Base-by-base conservation (phyloP, 2,888 invertebrate genomes). In the Actias luna region DNA sequence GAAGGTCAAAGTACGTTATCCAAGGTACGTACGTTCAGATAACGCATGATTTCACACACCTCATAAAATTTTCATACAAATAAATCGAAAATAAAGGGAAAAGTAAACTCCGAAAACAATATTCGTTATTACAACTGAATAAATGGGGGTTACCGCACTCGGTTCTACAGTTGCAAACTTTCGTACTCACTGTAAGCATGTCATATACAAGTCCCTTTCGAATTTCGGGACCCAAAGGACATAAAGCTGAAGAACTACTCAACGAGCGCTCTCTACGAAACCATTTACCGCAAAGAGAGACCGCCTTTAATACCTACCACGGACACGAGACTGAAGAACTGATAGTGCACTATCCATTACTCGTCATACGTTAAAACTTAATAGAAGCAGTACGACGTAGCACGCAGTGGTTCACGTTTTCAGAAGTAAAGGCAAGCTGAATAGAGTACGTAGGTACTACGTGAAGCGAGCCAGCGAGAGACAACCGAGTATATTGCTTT, bases 231-330 rank as follows among this genome's bases (percentile, higher is more conserved):
- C 69, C 69, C 69, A 68, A 59, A 60, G 50, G 69, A 68, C 62
- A 69, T 70, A 70, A 73, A 74, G 75, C 74, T 75, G 66, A 65
- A 67, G 68, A 73, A 69, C 75, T 63, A 67, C 68, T 71, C 72
- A 75, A 78, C 73, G 71, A 75, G 79, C 75, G 64, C 70, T 71
- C 79, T 80, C 73, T 61, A 78, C 73, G 68, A 74, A 71, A 74
- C 70, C 77, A 73, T 80, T 79, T 80, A 77, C 79, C 77, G 74
- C 75, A 75, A 75, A 71, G 68, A 64, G 71, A 67, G 70, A 72
- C 2, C 55, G 55, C 29, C 55, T 55, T 55, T 55, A 55, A 55
- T 55, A 27, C n/a, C 29, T 55, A 55, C 14, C 55, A 55, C 35
- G 35, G 5, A 25, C 22, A 61, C 22, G 22, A 35, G 22, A 58